Percentiles rank a stretch among this genome's conserved stretches.
phyloP scores from a whole-genome alignment of 2,888 invertebrate genomes.

The Callinectes sapidus region DNA sequence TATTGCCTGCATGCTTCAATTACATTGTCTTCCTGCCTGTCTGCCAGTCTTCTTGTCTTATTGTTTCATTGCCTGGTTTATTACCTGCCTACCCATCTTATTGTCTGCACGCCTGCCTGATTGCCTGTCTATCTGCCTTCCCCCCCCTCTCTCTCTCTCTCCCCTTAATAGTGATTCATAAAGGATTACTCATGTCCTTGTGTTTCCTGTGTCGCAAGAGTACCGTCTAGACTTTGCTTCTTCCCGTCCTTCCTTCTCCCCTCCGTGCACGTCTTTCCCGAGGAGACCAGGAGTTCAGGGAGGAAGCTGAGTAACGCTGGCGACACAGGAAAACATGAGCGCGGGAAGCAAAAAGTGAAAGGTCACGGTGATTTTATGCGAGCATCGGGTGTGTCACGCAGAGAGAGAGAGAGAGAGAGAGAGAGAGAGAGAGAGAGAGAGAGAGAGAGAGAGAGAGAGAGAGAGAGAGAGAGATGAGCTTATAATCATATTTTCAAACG shows the following conservation, averaged over 20 bases:
- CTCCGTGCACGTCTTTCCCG: too few species aligned
- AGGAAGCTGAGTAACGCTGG: not conserved
- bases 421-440: too few species aligned
- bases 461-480: not conserved
- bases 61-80: too few species aligned
- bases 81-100: too few species aligned
- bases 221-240: too few species aligned
- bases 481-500: too few species aligned
- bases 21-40: too few species aligned
- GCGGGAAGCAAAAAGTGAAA: not conserved
- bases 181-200: not conserved
- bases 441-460: conserved; percentile 17
- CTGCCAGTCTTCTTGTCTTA: too few species aligned
- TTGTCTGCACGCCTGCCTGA: too few species aligned
- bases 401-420: too few species aligned
- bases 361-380: not conserved
- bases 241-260: too few species aligned
- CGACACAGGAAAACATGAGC: not conserved
- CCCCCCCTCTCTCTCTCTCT: not conserved
- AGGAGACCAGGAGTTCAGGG: not conserved
- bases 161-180: not conserved
- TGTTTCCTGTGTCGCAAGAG: not conserved
- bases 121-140: not conserved
- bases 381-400: not conserved
- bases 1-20: too few species aligned